Evolutionary conservation across 2,113 vertebrate species (phyloP), one percentile per base, ranked within the genome.

Genomic region (Xiphophorus hellerii): DNA sequence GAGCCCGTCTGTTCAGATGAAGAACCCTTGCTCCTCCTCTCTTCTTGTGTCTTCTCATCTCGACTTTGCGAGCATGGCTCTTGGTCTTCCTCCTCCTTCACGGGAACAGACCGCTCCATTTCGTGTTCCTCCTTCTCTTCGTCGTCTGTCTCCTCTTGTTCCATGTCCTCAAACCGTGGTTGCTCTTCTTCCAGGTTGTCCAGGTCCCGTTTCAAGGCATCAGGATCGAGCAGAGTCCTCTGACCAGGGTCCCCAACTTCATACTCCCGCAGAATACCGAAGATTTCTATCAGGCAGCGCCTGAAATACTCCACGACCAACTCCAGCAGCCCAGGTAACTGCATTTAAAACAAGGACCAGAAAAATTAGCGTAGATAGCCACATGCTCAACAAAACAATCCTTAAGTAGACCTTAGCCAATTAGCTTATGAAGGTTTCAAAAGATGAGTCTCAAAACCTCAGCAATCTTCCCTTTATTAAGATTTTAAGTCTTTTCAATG

Each of bases 261-360:
- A 14, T 99, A 99, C 88, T 99, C 98, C 75, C 96, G 96, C 89
- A 99, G 93, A 88, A 99, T 99, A 79, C 97, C 97, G 89, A 99
- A 99, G 92, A 99, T 98, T 91, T 99, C 97, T 0, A 99, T 99
- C 90, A 99, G 95, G 94, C 98, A 99, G 89, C 97, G 97, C 78
- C 98, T 94, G 92, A 98, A 99, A 94, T 99, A 98, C 90, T 99
- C 98, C 88, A 99, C 97, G 73, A 99, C 89, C 89, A 99, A 94
- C 77, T 99, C 98, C 81, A 99, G 90, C 77, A 99, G 94, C 31
- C 98, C 98, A 81, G 98, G 98, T 84, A 99, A 94, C 98, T 99
- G 81, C 7, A 62, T 13, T 69, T 76, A 69, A 13, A 86, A 76
- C 2, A 74, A 74, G 29, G 15, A 15, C 2, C 62, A 13, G 8